These are phyloP conservation scores for Metacarcinus magister DNA, from an alignment of 2,888 invertebrate genomes.

Conservation along the genomic window DNA sequence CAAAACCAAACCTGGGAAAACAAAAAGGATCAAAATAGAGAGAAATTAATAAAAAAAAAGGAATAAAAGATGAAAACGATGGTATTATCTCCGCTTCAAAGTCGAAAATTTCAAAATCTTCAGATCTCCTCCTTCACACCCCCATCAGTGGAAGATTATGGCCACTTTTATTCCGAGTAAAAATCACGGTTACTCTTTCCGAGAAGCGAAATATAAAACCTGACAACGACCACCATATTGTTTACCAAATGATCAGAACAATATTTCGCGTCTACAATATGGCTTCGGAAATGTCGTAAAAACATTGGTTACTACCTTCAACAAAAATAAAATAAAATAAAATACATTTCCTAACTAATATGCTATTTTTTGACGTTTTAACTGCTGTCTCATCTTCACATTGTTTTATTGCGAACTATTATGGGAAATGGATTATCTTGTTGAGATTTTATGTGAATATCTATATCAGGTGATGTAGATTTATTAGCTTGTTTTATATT, in stretches of 20 bases:
- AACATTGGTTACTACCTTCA: not conserved
- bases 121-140: not conserved
- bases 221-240: slow-evolving; percentile 20
- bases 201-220: slow-evolving; percentile 1
- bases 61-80: not conserved
- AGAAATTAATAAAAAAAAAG: not conserved
- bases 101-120: not conserved
- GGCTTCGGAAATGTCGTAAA: slow-evolving; percentile 30
- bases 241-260: slow-evolving; percentile 16
- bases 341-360: not conserved
- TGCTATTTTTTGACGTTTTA: not conserved
- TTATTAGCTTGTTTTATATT: slow-evolving; percentile 7
- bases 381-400: not conserved
- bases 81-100: not conserved
- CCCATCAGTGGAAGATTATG: not conserved
- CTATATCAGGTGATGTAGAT: not conserved
- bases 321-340: not conserved
- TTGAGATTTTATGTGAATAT: not conserved
- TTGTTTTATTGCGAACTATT: not conserved
- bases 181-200: not conserved
- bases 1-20: not conserved
- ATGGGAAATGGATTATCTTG: not conserved
- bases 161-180: not conserved
- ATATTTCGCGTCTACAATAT: slow-evolving; percentile 26
- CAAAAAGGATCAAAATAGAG: not conserved